Conservation (phyloP, 2,888 invertebrate species). For the Monoplex corrugatus region DNA sequence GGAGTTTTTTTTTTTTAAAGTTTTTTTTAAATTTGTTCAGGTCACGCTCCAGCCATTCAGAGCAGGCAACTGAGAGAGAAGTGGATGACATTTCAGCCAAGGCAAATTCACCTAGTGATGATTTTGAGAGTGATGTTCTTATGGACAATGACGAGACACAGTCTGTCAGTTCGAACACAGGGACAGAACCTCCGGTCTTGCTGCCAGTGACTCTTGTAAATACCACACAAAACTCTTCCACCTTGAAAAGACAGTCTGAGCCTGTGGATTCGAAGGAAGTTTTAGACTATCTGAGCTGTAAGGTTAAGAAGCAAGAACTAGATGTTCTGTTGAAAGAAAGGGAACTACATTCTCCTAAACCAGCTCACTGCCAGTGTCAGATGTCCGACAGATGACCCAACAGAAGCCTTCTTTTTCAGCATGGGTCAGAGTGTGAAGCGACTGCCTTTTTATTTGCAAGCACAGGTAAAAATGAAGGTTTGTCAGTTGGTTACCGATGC, state of each 20-base stretch:
- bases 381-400: conserved; percentile 25
- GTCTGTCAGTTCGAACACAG: background rate
- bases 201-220: background rate
- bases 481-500: conserved; percentile 46
- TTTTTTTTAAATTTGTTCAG: conserved; percentile 24
- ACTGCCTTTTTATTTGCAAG: conserved; percentile 43
- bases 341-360: background rate
- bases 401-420: conserved; percentile 42
- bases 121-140: conserved; percentile 3
- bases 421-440: conserved; percentile 46
- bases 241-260: conserved; percentile 32
- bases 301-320: background rate
- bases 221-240: background rate
- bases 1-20: background rate
- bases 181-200: background rate
- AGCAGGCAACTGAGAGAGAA: background rate
- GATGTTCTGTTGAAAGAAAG: conserved; percentile 27
- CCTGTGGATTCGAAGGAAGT: background rate
- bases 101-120: conserved; percentile 24
- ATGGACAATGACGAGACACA: conserved; percentile 16
- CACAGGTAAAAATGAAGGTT: conserved; percentile 47
- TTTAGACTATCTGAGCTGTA: conserved; percentile 23
- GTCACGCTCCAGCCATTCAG: background rate
- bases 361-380: conserved; percentile 12
- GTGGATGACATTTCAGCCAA: background rate